A percentile compares a stretch with the other conserved stretches of the same genome.
Evolutionary conservation across 2,888 invertebrate genomes (phyloP).

Genomic region (Chymomyza caudatula): DNA sequence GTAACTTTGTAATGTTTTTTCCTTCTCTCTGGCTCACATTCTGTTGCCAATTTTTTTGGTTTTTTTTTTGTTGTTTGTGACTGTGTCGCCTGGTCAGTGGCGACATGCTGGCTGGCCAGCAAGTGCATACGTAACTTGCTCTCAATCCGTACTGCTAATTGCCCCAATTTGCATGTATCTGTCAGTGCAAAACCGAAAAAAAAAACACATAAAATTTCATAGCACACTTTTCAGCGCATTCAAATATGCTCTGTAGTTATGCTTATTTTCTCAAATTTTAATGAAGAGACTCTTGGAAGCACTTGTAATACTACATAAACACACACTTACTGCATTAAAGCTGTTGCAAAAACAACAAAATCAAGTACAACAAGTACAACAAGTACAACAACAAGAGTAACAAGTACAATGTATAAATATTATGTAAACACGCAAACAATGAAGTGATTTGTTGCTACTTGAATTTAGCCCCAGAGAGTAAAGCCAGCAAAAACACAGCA

Average conservation of each 20-base stretch:
- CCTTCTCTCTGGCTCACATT: not conserved
- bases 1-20: no score
- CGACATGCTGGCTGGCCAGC: slow-evolving; percentile 59
- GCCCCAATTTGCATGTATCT: not conserved
- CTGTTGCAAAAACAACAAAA: not conserved
- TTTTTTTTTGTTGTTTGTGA: not conserved
- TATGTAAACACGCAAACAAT: slow-evolving; percentile 72
- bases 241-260: not conserved
- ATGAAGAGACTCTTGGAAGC: not conserved
- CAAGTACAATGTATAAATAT: slow-evolving; percentile 66
- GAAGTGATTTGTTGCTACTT: slow-evolving; percentile 73
- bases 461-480: slow-evolving; percentile 58
- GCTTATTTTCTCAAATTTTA: not conserved
- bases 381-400: not conserved
- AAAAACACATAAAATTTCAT: slow-evolving; percentile 9
- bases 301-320: not conserved
- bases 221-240: slow-evolving; percentile 26
- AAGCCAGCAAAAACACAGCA: not conserved
- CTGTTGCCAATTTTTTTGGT: slow-evolving; percentile 10
- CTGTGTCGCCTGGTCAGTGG: slow-evolving; percentile 13
- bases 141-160: no score
- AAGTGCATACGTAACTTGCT: slow-evolving; percentile 19
- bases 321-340: not conserved
- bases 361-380: no score
- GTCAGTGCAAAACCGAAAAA: slow-evolving; percentile 16